phyloP scores from a whole-genome alignment of 1,140 invertebrate genomes.

The Chlorops oryzae region DNA sequence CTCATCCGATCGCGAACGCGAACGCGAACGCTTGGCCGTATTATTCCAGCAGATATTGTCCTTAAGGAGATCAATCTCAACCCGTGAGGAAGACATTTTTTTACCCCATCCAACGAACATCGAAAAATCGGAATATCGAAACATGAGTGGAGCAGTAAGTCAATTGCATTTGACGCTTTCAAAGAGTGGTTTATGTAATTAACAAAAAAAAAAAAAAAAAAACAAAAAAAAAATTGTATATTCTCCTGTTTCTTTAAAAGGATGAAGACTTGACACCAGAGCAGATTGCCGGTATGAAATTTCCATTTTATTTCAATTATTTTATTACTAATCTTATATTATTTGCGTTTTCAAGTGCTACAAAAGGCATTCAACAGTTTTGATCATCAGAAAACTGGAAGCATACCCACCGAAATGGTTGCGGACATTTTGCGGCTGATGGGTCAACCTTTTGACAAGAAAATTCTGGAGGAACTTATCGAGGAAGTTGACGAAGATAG shows the following conservation, averaged over 20 bases:
- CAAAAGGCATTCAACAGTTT: slow-evolving; percentile 95
- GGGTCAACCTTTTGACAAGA: slow-evolving; percentile 94
- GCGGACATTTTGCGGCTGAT: slow-evolving; percentile 88
- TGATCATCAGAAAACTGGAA: slow-evolving; percentile 87
- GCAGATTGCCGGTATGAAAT: slow-evolving; percentile 51
- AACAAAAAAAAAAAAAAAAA: no score
- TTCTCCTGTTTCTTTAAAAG: slow-evolving; percentile 20
- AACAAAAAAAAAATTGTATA: not conserved
- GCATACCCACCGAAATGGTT: slow-evolving; percentile 90
- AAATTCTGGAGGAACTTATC: slow-evolving; percentile 89
- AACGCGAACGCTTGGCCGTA: no score
- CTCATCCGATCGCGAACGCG: no score
- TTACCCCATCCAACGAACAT: no score
- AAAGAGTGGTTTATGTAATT: no score
- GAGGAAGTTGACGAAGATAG: slow-evolving; percentile 94
- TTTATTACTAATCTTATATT: not conserved
- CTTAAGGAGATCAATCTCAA: no score
- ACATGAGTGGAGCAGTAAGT: no score
- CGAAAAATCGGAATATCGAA: no score
- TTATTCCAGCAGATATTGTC: no score
- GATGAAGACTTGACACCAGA: slow-evolving; percentile 59
- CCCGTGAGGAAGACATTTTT: no score
- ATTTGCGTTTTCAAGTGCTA: slow-evolving; percentile 54
- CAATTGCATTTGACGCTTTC: no score
- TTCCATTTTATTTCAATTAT: not conserved